Evolutionary conservation across 2,888 invertebrate species (phyloP).

Genomic region (Chydorus sphaericus): DNA sequence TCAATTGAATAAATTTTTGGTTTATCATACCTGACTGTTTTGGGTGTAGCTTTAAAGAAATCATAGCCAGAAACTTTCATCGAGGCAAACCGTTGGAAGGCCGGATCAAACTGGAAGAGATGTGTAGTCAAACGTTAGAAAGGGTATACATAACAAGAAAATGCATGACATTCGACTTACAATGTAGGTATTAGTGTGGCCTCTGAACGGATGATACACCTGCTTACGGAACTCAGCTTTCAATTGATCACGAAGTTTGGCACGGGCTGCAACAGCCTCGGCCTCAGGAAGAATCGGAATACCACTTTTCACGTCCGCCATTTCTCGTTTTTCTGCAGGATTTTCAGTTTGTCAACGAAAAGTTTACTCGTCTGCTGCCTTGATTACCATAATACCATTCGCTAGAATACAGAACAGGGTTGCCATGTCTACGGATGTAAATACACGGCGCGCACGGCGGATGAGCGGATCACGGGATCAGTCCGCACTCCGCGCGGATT

Average conservation of each 20-base stretch:
- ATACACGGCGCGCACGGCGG: too few species aligned
- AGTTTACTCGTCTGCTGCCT: too few species aligned
- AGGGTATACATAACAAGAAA: conserved; percentile 4
- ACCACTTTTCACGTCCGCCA: conserved; percentile 1
- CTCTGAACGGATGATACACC: conserved; percentile 44
- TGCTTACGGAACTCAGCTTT: conserved; percentile 58
- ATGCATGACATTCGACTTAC: conserved; percentile 16
- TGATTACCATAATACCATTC: too few species aligned
- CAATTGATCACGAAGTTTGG: conserved; percentile 41
- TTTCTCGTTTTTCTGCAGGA: too few species aligned
- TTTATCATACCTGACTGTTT: conserved; percentile 38
- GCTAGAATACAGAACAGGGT: too few species aligned
- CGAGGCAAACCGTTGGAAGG: conserved; percentile 53
- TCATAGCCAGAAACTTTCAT: conserved; percentile 50
- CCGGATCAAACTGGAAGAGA: conserved; percentile 73
- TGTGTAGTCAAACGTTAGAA: neutral
- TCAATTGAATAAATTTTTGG: too few species aligned
- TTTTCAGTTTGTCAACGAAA: too few species aligned
- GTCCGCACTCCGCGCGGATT: too few species aligned
- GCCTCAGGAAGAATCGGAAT: conserved; percentile 21
- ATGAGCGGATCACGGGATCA: too few species aligned
- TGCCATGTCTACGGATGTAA: too few species aligned
- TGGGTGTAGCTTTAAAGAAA: conserved; percentile 48
- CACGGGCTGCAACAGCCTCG: conserved; percentile 42
- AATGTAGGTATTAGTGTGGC: conserved; percentile 8